These are phyloP conservation scores for Entomobrya proxima DNA, from an alignment of 2,888 invertebrate species.

Conservation along the genomic window DNA sequence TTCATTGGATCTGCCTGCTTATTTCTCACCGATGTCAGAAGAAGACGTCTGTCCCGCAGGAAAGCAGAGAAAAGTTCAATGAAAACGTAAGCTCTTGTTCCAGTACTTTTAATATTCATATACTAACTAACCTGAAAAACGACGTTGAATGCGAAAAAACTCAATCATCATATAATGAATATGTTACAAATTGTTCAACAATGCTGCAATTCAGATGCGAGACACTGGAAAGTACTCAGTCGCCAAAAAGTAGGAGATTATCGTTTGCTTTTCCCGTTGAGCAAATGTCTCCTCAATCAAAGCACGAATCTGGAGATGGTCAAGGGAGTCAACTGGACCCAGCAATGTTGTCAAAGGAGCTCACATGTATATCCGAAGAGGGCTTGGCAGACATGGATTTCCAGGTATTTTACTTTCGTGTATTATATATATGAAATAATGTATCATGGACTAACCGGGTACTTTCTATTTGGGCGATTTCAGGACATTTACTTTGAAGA, in stretches of 20 bases:
- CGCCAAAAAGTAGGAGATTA: constrained; percentile 79
- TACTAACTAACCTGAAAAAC: too few relatives aligned
- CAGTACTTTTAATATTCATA: not conserved
- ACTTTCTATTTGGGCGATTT: not conserved
- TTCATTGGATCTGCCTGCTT: constrained; percentile 86
- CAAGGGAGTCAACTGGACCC: constrained; percentile 72
- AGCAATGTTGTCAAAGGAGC: constrained; percentile 78
- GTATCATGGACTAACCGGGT: not conserved
- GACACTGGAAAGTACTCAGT: constrained; percentile 79
- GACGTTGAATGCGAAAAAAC: not conserved
- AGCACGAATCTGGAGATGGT: constrained; percentile 68
- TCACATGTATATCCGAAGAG: constrained; percentile 91
- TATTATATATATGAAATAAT: not conserved
- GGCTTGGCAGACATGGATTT: constrained; percentile 90
- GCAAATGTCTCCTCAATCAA: constrained; percentile 72
- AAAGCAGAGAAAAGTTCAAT: constrained; percentile 74
- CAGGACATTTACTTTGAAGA: constrained; percentile 75
- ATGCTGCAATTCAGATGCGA: constrained; percentile 65
- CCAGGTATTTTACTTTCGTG: constrained; percentile 80
- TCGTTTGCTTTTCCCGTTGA: constrained; percentile 74
- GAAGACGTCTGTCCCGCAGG: constrained; percentile 79
- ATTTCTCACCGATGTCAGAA: constrained; percentile 88
- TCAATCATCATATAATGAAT: not conserved
- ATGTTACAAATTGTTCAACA: not conserved
- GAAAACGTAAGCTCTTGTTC: constrained; percentile 71